Percentiles rank a stretch among this genome's conserved stretches.
Conservation (phyloP, 2,113 vertebrate genomes). For the Dunckerocampus dactyliophorus region DNA sequence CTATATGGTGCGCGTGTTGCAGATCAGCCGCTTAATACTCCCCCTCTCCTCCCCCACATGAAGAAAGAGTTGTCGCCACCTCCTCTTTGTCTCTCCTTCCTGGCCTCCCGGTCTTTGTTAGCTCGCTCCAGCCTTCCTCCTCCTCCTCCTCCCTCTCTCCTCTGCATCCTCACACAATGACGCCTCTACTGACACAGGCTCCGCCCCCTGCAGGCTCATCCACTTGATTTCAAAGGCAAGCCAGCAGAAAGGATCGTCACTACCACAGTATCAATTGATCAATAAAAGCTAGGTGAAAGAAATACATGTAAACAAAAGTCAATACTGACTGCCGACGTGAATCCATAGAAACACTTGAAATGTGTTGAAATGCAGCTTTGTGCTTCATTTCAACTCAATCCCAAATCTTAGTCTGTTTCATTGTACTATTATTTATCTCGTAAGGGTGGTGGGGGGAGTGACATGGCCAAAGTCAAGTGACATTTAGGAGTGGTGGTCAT, state of each 20-base stretch:
- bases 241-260: neutral
- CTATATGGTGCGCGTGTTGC: conserved; percentile 24
- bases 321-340: too few relatives aligned
- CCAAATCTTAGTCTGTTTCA: too few relatives aligned
- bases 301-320: too few relatives aligned
- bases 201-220: conserved; percentile 34
- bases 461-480: too few relatives aligned
- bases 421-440: too few relatives aligned
- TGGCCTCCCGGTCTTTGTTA: conserved; percentile 42
- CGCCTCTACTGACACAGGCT: conserved; percentile 51
- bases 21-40: conserved; percentile 59
- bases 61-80: conserved; percentile 41
- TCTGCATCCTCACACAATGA: conserved; percentile 55
- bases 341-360: too few relatives aligned
- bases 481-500: too few relatives aligned
- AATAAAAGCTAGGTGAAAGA: too few relatives aligned
- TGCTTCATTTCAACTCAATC: too few relatives aligned
- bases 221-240: neutral
- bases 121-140: conserved; percentile 23
- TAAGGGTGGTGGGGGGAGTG: too few relatives aligned
- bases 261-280: too few relatives aligned
- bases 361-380: too few relatives aligned
- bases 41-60: conserved; percentile 56
- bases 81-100: conserved; percentile 16
- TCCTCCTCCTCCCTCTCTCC: neutral